Conservation (phyloP, 1,140 invertebrate species). For the Bombus picipes region DNA sequence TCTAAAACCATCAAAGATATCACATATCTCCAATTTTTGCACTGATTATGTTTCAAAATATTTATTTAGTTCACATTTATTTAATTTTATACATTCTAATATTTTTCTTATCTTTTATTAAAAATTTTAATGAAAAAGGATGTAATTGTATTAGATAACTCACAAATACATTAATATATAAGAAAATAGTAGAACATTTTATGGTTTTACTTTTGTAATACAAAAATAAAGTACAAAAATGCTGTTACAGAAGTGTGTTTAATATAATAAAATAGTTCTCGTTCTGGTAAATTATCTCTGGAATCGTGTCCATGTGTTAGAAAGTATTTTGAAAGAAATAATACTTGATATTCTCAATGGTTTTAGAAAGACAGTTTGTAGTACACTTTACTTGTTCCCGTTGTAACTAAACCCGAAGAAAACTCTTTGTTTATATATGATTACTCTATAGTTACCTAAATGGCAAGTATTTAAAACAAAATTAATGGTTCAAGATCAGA, state of each 20-base stretch:
- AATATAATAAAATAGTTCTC: background rate
- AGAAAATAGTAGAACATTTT: background rate
- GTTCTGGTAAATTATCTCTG: background rate
- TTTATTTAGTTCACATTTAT: background rate
- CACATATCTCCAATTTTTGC: background rate
- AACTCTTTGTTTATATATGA: background rate
- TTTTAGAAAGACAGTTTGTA: background rate
- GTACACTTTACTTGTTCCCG: background rate
- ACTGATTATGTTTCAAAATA: background rate
- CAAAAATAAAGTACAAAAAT: background rate
- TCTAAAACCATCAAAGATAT: background rate
- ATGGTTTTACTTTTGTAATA: background rate
- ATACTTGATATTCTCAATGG: background rate
- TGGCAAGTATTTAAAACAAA: background rate
- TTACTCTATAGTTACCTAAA: background rate
- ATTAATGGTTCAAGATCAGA: background rate
- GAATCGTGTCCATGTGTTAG: background rate
- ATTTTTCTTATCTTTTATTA: too few species aligned
- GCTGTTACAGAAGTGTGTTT: background rate
- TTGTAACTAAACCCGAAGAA: background rate
- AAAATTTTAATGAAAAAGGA: too few species aligned
- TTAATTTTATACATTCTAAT: background rate
- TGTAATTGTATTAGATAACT: too few species aligned
- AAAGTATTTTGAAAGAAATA: slow-evolving; percentile 11
- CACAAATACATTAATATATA: too few species aligned